Evolutionary conservation across 1,140 invertebrate species (phyloP).

Genomic region (Stegodyphus mimosarum): DNA sequence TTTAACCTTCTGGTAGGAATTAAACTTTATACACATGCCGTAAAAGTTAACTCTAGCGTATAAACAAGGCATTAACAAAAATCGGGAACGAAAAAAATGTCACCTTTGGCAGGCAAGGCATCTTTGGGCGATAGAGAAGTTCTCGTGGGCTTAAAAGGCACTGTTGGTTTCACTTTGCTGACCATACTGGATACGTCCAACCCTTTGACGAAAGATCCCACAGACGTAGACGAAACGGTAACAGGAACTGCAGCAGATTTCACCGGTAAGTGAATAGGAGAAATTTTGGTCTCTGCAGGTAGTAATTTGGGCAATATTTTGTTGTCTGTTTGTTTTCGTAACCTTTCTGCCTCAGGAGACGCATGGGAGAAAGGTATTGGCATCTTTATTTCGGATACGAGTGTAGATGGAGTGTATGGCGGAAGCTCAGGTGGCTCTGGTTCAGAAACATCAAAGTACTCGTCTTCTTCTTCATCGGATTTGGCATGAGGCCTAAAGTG

Average conservation of each 20-base stretch:
- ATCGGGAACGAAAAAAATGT: background rate
- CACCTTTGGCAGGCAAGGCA: slow-evolving; percentile 38
- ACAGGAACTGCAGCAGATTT: background rate
- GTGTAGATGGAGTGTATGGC: background rate
- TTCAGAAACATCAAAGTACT: slow-evolving; percentile 44
- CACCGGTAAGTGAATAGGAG: background rate
- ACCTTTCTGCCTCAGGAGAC: background rate
- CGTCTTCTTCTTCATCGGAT: slow-evolving; percentile 55
- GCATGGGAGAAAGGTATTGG: background rate
- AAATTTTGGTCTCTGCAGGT: slow-evolving; percentile 16
- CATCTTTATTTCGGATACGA: background rate
- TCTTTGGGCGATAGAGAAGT: slow-evolving; percentile 45
- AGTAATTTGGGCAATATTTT: background rate
- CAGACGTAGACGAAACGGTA: background rate
- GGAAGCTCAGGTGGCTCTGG: slow-evolving; percentile 9
- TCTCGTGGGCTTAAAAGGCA: slow-evolving; percentile 59
- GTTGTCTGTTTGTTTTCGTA: background rate
- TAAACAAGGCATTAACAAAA: no score
- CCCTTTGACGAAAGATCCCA: background rate
- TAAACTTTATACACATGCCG: no score
- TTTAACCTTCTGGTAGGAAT: no score
- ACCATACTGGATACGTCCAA: slow-evolving; percentile 28
- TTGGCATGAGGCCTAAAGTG: slow-evolving; percentile 5
- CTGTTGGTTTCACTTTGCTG: slow-evolving; percentile 49
- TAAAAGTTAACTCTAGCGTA: no score